Evolutionary conservation across 2,797 vertebrate species (phyloP).

Genomic region (Gymnocypris eckloni): DNA sequence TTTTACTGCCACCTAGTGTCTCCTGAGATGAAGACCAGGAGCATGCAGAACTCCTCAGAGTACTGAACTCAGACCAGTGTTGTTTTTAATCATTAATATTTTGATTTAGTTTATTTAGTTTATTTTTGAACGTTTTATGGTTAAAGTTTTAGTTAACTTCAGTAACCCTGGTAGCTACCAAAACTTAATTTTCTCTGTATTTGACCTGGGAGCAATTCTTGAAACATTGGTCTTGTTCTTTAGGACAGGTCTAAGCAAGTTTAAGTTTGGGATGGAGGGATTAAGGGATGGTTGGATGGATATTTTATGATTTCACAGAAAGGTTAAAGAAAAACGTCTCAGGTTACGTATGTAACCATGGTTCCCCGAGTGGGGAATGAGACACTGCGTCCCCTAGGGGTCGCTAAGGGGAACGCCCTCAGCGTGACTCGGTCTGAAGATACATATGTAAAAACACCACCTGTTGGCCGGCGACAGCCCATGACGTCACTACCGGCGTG

Average conservation of each 20-base stretch:
- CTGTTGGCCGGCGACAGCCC: too few species aligned
- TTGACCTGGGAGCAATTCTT: background rate
- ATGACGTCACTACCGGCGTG: too few species aligned
- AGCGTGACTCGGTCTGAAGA: too few species aligned
- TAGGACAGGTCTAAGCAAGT: background rate
- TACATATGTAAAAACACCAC: too few species aligned
- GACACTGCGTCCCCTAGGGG: too few species aligned
- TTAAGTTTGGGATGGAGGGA: background rate
- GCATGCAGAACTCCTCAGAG: background rate
- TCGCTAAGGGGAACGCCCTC: too few species aligned
- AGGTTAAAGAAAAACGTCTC: too few species aligned
- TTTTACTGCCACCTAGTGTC: constrained; percentile 71
- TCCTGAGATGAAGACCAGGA: constrained; percentile 26
- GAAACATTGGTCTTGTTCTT: background rate
- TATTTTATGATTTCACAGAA: too few species aligned
- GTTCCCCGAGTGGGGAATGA: too few species aligned
- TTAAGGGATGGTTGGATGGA: too few species aligned
- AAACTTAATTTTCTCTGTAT: background rate
- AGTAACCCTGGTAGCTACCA: background rate
- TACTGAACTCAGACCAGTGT: background rate
- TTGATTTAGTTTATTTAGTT: background rate
- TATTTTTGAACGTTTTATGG: background rate
- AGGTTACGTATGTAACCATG: too few species aligned
- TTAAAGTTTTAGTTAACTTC: background rate
- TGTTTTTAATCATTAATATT: background rate